Evolutionary conservation across 1,140 invertebrate species (phyloP), one percentile per base, ranked within the genome.

Genomic region (Pararge aegeria): DNA sequence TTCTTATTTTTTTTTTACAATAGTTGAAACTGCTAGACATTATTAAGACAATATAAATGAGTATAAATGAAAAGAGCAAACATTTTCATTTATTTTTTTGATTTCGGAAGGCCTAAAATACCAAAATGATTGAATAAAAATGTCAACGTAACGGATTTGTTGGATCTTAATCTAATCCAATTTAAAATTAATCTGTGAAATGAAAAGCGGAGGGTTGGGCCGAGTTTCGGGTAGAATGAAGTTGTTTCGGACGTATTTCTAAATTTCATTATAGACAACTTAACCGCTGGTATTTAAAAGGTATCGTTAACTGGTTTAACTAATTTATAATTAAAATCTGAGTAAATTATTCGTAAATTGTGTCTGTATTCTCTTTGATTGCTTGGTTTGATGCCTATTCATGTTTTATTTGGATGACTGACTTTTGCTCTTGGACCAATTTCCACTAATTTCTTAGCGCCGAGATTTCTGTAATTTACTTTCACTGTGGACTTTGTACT

Each of bases 171-270:
- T 79, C 66, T 78, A 75, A 75, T 79, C 66, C 75, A 75, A 81
- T 81, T 79, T 75, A 70, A 82, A 82, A 82, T 78, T 80, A 82
- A 82, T 82, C 75, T 76, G 48, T 19, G 58, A 73, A 73, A 80
- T 77, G 67, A 77, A 81, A 76, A 78, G 73, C 66, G 66, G 42
- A 64, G 72, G 76, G 66, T 58, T 54, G 49, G 57, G 38, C 55
- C 18, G 60, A 61, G 55, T 54, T 46, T 52, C 30, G 38, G 40
- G 27, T 64, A 54, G 67, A 73, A 78, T 78, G 70, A 68, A 74
- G 73, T 73, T 72, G 70, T 74, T 74, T 77, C 61, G 66, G 65
- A 61, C 61, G 55, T 63, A 56, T 55, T 63, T 67, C 60, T 71
- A 71, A 81, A 79, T 75, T 78, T 73, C 66, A 77, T 78, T 75